Conservation (phyloP, 2,797 vertebrate species). For the Neostethus bicornis region DNA sequence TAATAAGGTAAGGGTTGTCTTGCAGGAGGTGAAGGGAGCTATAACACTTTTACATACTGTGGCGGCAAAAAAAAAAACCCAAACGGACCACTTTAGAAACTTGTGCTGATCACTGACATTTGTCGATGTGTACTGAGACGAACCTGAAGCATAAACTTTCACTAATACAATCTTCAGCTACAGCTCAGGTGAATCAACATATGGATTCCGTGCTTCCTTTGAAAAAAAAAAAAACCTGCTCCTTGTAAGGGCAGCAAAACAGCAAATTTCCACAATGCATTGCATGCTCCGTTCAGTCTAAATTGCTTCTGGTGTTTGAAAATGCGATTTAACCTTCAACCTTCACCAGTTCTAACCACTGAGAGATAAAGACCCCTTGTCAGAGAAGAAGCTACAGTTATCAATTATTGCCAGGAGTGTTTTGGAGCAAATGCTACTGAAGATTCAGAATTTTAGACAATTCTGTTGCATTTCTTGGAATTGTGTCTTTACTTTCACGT, state of each 20-base stretch:
- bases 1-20: conserved; percentile 52
- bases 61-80: conserved; percentile 44
- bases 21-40: conserved; percentile 29
- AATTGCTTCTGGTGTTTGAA: conserved; percentile 27
- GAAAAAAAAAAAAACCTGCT: conserved; percentile 16
- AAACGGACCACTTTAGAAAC: conserved; percentile 43
- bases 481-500: conserved; percentile 22
- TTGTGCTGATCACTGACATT: conserved; percentile 64
- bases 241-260: conserved; percentile 18
- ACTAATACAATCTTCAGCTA: conserved; percentile 30
- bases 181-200: conserved; percentile 52
- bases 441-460: conserved; percentile 53
- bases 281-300: conserved; percentile 42
- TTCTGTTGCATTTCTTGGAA: conserved; percentile 44
- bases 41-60: conserved; percentile 42
- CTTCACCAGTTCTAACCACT: conserved; percentile 6
- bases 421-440: conserved; percentile 68
- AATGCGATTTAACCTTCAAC: conserved; percentile 23
- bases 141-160: conserved; percentile 24
- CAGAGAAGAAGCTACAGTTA: conserved; percentile 37
- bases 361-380: conserved; percentile 13
- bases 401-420: conserved; percentile 68
- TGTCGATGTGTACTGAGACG: conserved; percentile 38
- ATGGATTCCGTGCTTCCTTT: conserved; percentile 38
- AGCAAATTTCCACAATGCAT: conserved; percentile 43